phyloP scores from a whole-genome alignment of 2,797 vertebrate species.

The Chelmon rostratus region DNA sequence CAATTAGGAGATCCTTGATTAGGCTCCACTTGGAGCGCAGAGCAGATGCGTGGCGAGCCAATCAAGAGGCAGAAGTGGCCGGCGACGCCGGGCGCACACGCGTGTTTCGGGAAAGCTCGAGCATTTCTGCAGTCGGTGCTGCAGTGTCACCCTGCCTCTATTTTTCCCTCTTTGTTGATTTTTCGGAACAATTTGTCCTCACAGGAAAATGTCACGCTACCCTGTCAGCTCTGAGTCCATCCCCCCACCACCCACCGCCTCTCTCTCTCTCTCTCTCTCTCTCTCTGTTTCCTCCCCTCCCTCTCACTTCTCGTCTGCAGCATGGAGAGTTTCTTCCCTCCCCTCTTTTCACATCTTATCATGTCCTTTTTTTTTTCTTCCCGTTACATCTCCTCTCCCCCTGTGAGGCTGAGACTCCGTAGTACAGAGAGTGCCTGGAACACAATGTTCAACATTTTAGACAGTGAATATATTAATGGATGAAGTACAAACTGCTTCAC shows the following conservation, averaged over 20 bases:
- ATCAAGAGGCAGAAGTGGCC: neutral
- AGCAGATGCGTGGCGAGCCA: conserved; percentile 14
- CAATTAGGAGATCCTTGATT: conserved; percentile 70
- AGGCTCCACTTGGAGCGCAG: conserved; percentile 32
- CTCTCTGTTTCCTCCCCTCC: conserved; percentile 32
- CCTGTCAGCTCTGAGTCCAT: conserved; percentile 77
- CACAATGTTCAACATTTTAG: conserved; percentile 50
- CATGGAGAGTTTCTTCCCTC: conserved; percentile 45
- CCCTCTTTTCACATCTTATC: conserved; percentile 68
- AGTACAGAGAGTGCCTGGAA: conserved; percentile 33
- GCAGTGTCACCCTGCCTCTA: conserved; percentile 72
- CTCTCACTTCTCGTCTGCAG: conserved; percentile 38
- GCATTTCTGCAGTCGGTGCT: conserved; percentile 45
- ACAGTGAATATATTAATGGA: conserved; percentile 39
- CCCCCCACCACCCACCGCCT: conserved; percentile 44
- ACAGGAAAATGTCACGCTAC: conserved; percentile 84
- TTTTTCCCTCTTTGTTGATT: conserved; percentile 76
- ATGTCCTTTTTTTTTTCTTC: conserved; percentile 41
- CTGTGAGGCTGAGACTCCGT: conserved; percentile 38
- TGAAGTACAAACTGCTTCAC: conserved; percentile 51
- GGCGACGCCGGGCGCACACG: neutral
- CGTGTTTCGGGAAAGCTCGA: conserved; percentile 16
- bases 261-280: conserved; percentile 20
- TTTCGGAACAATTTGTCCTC: conserved; percentile 84
- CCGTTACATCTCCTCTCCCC: conserved; percentile 32